Evolutionary conservation across 2,797 vertebrate species (phyloP), one percentile per base, ranked within the genome.

Genomic region (Xenops minutus): DNA sequence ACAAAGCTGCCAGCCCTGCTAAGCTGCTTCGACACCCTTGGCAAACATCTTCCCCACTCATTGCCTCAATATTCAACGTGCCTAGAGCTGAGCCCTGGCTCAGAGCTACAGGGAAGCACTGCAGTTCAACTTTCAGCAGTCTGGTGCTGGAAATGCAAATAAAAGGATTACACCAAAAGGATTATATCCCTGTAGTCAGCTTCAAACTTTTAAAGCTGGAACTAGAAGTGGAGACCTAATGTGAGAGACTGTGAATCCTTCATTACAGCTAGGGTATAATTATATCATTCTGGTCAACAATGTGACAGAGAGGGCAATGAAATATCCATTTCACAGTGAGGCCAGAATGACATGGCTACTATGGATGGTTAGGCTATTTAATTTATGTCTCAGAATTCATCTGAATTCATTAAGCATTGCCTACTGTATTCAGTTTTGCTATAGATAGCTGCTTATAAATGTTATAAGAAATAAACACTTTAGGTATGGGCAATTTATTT

Each of bases 361-460:
- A 86, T 72, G 91, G 91, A 78, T 80, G 83, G 86, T 95, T 95
- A 92, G 73, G 81, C 51, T 91, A 94, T 54, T 93, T 95, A 94
- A 97, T 92, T 94, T 88, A 85, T 81, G 61, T 62, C 85, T 89
- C 80, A 80, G 88, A 91, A 90, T 89, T 93, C 75, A 85, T 84
- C 34, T 92, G 73, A 96, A 94, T 94, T 96, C 92, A 95, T 96
- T 94, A 91, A 86, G 51, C 39, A 87, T 78, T 92, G 79, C 71
- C 77, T 78, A 67, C 46, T 79, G 26, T 24, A 90, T 59, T 88
- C 74, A 81, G 88, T 67, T 64, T 93, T 87, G 76, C 78, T 87
- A 86, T 12, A 95, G 79, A 83, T 48, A 95, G 58, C 63, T 78
- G 39, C 62, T 93, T 93, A 95, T 86, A 96, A 93, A 93, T 37